These are phyloP conservation scores for Magallana angulata DNA, from an alignment of 1,140 invertebrate genomes.

Conservation along the genomic window DNA sequence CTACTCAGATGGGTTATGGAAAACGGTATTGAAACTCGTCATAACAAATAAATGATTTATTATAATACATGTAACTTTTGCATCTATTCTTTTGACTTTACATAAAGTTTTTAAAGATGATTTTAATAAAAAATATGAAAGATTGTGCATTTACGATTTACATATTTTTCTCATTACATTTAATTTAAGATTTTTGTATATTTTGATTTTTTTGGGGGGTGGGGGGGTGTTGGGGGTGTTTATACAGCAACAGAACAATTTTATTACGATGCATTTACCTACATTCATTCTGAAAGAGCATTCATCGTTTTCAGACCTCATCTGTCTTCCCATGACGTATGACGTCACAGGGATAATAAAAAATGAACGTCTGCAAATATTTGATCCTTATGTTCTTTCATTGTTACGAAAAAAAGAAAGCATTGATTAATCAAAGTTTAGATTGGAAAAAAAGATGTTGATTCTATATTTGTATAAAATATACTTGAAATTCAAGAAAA, in stretches of 20 bases:
- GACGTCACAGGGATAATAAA: neutral
- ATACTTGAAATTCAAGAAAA: neutral
- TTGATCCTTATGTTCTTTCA: neutral
- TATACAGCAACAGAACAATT: too few relatives aligned
- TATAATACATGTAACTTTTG: too few relatives aligned
- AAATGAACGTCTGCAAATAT: neutral
- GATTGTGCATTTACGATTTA: too few relatives aligned
- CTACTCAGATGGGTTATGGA: neutral
- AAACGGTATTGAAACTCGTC: too few relatives aligned
- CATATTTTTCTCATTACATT: too few relatives aligned
- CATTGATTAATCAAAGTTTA: neutral
- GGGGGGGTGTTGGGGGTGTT: too few relatives aligned
- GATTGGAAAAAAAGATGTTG: neutral
- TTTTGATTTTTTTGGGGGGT: too few relatives aligned
- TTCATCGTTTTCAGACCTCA: neutral
- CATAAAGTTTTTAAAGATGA: too few relatives aligned
- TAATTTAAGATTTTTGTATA: too few relatives aligned
- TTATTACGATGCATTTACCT: neutral
- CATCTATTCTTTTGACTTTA: too few relatives aligned
- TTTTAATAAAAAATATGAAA: too few relatives aligned
- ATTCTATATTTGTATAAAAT: neutral
- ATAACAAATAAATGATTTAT: too few relatives aligned
- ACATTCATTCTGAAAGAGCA: neutral
- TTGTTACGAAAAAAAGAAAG: neutral
- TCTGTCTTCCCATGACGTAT: constrained; percentile 25